Percentiles rank a stretch among this genome's conserved stretches.
Conservation (phyloP, 2,797 vertebrate genomes). For the Streptopelia turtur region DNA sequence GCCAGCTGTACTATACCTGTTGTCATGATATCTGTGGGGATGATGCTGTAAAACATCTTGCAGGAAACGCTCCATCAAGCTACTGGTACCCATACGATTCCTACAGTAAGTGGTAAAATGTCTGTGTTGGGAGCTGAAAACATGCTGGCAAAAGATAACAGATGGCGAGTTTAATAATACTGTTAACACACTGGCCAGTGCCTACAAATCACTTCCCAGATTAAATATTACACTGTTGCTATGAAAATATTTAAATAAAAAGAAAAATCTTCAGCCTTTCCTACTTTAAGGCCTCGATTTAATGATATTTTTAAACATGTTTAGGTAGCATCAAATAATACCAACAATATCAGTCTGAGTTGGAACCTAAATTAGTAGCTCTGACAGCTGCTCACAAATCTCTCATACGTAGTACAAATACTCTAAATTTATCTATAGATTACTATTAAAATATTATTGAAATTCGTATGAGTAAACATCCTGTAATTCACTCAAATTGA, state of each 20-base stretch:
- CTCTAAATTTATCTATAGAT: background rate
- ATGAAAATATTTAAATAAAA: background rate
- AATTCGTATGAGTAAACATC: background rate
- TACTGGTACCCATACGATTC: conserved; percentile 68
- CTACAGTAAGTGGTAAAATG: conserved; percentile 81
- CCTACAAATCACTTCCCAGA: background rate
- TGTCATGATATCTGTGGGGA: conserved; percentile 85
- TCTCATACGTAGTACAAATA: background rate
- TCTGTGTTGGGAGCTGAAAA: conserved; percentile 87
- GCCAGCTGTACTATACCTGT: conserved; percentile 77
- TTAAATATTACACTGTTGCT: background rate
- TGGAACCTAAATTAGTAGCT: background rate
- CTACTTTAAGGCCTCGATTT: background rate
- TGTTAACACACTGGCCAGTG: background rate
- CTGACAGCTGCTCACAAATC: background rate
- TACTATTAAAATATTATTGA: background rate
- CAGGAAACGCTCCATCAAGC: conserved; percentile 91
- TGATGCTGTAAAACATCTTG: conserved; percentile 91
- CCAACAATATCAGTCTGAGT: background rate
- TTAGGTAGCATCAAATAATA: background rate
- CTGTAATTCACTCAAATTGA: background rate
- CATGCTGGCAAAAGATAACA: conserved; percentile 81
- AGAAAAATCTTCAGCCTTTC: background rate
- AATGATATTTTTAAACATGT: background rate
- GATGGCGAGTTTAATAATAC: background rate